A percentile compares a stretch with the other conserved stretches of the same genome.
Conservation (phyloP, 2,113 vertebrate genomes). For the Columbina picui region DNA sequence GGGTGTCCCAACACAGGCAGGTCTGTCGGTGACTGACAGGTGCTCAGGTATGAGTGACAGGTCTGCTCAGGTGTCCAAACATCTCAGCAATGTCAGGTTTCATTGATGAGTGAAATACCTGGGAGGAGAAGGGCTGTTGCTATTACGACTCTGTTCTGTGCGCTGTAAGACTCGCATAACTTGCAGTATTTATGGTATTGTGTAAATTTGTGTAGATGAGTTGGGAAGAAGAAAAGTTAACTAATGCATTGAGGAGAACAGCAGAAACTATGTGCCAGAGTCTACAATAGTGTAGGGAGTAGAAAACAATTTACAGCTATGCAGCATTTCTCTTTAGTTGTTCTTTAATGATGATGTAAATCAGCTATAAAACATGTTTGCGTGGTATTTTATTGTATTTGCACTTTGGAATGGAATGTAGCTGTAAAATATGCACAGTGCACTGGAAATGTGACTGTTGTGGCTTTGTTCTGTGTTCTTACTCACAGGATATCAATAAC, state of each 20-base stretch:
- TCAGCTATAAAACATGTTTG: neutral
- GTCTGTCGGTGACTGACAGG: neutral
- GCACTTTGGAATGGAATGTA: neutral
- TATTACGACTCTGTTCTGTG: neutral
- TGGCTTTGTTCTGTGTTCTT: constrained; percentile 67
- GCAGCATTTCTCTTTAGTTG: neutral
- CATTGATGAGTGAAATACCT: neutral
- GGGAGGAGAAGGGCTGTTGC: neutral
- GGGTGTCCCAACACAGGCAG: neutral
- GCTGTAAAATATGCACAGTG: neutral
- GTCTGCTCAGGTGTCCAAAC: neutral
- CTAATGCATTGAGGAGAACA: neutral
- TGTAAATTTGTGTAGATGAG: neutral
- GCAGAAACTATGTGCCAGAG: neutral
- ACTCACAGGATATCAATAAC: constrained; percentile 95
- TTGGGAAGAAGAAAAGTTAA: neutral
- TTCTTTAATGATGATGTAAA: neutral
- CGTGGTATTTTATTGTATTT: neutral
- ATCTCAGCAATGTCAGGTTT: neutral
- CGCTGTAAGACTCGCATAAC: neutral
- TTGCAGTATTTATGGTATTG: neutral
- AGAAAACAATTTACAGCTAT: neutral
- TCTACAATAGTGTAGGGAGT: neutral
- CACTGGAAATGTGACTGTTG: neutral
- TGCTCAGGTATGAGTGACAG: neutral